A percentile compares a stretch with the other conserved stretches of the same genome.
Conservation (phyloP, 1,140 invertebrate species). For the Formica selysi region DNA sequence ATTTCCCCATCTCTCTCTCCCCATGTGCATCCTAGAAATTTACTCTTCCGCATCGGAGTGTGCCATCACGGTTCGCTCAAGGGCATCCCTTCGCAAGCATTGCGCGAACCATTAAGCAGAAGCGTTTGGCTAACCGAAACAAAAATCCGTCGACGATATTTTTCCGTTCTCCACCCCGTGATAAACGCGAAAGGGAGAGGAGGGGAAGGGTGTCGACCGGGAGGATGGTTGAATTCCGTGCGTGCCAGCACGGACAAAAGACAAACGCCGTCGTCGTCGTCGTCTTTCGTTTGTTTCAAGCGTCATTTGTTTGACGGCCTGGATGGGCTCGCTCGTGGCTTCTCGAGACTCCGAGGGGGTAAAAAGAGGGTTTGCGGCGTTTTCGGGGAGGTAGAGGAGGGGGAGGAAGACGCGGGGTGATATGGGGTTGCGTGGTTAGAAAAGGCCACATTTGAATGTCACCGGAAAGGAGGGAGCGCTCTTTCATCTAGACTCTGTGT, state of each 20-base stretch:
- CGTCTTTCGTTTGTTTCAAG: slow-evolving; percentile 86
- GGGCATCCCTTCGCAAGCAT: slow-evolving; percentile 71
- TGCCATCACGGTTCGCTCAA: slow-evolving; percentile 36
- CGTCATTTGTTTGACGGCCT: slow-evolving; percentile 84
- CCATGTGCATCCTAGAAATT: slow-evolving; percentile 70
- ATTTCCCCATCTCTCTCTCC: slow-evolving; percentile 29
- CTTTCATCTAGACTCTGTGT: slow-evolving; percentile 80
- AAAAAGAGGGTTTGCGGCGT: slow-evolving; percentile 32
- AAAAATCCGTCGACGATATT: slow-evolving; percentile 84
- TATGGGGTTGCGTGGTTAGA: slow-evolving; percentile 80
- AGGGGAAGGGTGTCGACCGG: background rate
- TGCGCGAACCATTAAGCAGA: slow-evolving; percentile 84
- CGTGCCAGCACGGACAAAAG: slow-evolving; percentile 83
- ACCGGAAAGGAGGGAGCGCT: slow-evolving; percentile 74
- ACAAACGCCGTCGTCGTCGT: slow-evolving; percentile 81
- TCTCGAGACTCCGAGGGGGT: slow-evolving; percentile 43
- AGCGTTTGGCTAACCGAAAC: slow-evolving; percentile 86
- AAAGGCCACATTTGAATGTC: slow-evolving; percentile 84
- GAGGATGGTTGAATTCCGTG: slow-evolving; percentile 78
- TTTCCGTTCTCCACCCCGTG: slow-evolving; percentile 75
- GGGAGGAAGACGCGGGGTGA: slow-evolving; percentile 78
- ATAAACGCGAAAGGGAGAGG: background rate
- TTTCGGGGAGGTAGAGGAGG: slow-evolving; percentile 70
- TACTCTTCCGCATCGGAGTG: slow-evolving; percentile 63
- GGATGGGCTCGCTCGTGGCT: slow-evolving; percentile 58